Conservation (phyloP, 2,113 vertebrate species). For the Panthera uncia region DNA sequence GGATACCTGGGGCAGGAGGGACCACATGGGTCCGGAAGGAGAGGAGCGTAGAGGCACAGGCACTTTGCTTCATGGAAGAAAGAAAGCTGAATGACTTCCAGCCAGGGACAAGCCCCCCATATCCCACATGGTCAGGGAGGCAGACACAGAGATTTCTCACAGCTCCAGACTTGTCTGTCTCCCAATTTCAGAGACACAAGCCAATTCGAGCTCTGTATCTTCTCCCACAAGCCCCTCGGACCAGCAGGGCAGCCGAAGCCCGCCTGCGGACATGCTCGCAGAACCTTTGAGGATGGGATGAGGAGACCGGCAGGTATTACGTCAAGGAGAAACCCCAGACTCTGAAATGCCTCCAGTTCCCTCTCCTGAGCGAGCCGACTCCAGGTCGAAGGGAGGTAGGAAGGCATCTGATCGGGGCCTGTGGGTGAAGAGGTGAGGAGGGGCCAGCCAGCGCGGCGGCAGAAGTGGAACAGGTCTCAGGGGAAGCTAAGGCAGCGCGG, state of each 20-base stretch:
- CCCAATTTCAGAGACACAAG: background rate
- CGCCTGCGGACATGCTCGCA: background rate
- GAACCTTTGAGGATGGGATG: background rate
- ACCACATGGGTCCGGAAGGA: background rate
- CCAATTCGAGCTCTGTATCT: background rate
- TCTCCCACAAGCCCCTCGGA: background rate
- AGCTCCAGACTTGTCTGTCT: background rate
- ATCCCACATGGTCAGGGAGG: background rate
- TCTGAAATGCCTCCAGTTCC: background rate
- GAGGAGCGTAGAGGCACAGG: background rate
- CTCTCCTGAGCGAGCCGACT: background rate
- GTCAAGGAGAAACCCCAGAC: conserved; percentile 54
- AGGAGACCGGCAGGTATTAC: background rate
- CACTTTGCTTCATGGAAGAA: background rate
- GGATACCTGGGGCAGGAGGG: background rate
- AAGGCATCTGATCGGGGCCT: conserved; percentile 21
- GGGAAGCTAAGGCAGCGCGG: conserved; percentile 49
- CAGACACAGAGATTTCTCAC: background rate
- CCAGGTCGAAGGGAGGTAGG: conserved; percentile 1
- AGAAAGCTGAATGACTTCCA: background rate
- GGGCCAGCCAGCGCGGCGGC: conserved; percentile 59
- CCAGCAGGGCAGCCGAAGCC: background rate
- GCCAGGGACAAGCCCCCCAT: background rate
- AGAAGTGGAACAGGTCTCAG: conserved; percentile 76
- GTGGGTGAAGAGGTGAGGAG: conserved; percentile 67